Evolutionary conservation across 1,140 invertebrate species (phyloP), one percentile per base, ranked within the genome.

Genomic region (Anoplophora glabripennis): DNA sequence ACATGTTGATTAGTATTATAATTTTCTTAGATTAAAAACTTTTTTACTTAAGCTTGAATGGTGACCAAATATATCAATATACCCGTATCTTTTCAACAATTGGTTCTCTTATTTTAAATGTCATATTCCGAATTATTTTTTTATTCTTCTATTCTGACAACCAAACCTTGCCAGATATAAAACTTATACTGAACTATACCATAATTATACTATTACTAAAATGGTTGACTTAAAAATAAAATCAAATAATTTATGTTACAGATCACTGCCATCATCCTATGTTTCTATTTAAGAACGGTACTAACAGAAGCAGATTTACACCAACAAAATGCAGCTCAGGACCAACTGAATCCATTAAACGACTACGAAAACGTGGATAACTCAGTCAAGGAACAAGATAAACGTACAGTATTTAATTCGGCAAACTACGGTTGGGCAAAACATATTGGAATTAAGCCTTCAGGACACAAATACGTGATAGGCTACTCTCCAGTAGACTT

Each of bases 321-420:
- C 44, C 53, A 55, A 40, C 60, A 67, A 51, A 59, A 63, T 34
- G 21, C 54, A 41, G 49, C 52, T 17, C 51, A 61, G 14, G 60
- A 70, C 8, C 34, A 63, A 12, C 21, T 72, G 9, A 58, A 73
- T 51, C 72, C 72, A n/a, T 28, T 71, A n/a, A 59, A 65, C 15
- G 64, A 70, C 11, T 35, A 52, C 40, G 42, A 63, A 28, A 53
- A 69, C 37, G 57, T 64, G 21, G 66, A 67, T 21, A 15, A 53
- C 14, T 40, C 51, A 9, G 37, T 35, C 1, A 73, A 67, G 46
- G 64, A 68, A 37, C 72, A 72, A 46, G 70, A 69, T 17, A 73
- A 73, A 65, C 58, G 72, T 40, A 72, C 70, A 2, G 61, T 73
- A 42, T 72, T 70, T 45, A 47, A 57, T 11, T 34, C 55, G 8